Evolutionary conservation across 2,113 vertebrate genomes (phyloP).

Genomic region (Halcyon senegalensis): DNA sequence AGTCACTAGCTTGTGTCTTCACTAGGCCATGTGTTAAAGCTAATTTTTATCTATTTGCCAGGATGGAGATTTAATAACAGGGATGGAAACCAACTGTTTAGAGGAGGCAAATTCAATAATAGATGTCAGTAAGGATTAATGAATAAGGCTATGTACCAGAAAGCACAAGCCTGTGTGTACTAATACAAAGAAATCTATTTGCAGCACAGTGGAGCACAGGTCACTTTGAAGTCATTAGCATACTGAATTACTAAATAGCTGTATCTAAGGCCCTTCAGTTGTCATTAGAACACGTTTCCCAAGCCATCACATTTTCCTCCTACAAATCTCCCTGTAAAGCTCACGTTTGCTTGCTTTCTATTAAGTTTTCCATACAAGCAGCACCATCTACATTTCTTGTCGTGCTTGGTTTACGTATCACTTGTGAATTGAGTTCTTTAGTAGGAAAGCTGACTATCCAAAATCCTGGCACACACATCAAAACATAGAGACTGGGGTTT

Average conservation of each 20-base stretch:
- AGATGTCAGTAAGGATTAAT: slow-evolving; percentile 67
- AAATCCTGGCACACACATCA: neutral
- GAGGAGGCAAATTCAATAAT: slow-evolving; percentile 57
- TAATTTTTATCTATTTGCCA: neutral
- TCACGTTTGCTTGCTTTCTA: neutral
- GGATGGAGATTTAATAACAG: slow-evolving; percentile 43
- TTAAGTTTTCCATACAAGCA: neutral
- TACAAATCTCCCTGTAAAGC: neutral
- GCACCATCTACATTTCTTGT: neutral
- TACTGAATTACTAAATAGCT: slow-evolving; percentile 22
- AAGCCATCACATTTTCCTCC: neutral
- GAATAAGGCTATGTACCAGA: slow-evolving; percentile 53
- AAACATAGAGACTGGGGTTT: neutral
- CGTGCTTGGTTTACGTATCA: neutral
- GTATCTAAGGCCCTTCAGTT: neutral
- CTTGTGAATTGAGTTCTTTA: neutral
- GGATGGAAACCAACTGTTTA: slow-evolving; percentile 51
- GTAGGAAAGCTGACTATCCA: neutral
- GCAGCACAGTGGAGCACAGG: slow-evolving; percentile 43
- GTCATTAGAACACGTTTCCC: neutral
- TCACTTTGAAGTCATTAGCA: slow-evolving; percentile 53
- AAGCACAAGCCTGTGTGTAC: slow-evolving; percentile 42
- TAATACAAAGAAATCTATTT: slow-evolving; percentile 56
- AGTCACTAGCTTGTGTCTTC: neutral
- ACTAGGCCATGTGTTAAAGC: neutral